Evolutionary conservation across 2,113 vertebrate genomes (phyloP).

Genomic region (Motacilla tschutschensis): DNA sequence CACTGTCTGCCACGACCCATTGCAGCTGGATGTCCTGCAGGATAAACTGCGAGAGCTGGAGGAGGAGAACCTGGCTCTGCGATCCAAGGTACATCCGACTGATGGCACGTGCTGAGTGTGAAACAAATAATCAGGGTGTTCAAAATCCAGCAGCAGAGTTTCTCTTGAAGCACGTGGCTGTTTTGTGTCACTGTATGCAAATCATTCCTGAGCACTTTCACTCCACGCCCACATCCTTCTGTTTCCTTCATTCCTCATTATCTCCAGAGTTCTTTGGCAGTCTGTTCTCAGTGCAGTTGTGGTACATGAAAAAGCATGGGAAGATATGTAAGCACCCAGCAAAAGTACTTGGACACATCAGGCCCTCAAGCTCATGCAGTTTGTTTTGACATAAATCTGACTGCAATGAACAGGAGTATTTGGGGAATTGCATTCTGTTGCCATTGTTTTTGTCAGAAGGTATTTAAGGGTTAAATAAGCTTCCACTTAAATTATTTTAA

Average conservation of each 20-base stretch:
- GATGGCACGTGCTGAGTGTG: not conserved
- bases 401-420: not conserved
- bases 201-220: not conserved
- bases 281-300: not conserved
- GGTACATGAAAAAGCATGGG: not conserved
- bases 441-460: not conserved
- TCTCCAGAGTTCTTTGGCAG: not conserved
- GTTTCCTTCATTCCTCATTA: not conserved
- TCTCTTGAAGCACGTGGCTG: accelerated
- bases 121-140: not conserved
- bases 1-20: conserved; percentile 69
- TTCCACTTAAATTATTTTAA: not conserved
- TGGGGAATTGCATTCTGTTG: not conserved
- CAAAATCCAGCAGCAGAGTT: not conserved
- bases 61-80: conserved; percentile 89
- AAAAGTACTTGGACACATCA: not conserved
- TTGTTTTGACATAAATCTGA: not conserved
- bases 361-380: not conserved
- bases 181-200: not conserved
- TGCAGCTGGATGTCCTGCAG: conserved; percentile 89
- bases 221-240: not conserved
- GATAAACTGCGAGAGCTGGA: conserved; percentile 92
- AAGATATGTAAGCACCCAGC: not conserved
- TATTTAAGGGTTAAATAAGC: not conserved
- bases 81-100: conserved; percentile 78